phyloP scores from a whole-genome alignment of 2,797 vertebrate genomes.

The Bradypus variegatus region DNA sequence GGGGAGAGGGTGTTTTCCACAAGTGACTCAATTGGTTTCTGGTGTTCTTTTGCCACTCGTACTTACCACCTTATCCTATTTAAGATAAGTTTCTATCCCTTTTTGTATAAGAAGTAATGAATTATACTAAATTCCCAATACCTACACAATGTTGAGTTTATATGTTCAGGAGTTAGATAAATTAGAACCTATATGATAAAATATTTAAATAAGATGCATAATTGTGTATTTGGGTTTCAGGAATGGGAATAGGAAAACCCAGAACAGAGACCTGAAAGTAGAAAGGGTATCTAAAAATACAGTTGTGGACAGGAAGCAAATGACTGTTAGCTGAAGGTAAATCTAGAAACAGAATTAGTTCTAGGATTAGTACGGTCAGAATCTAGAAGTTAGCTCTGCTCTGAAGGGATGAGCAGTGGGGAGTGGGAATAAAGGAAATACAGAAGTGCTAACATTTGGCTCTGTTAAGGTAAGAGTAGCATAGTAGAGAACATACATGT shows the following conservation, averaged over 20 bases:
- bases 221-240: not conserved
- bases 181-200: not conserved
- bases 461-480: not conserved
- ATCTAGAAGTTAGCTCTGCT: not conserved
- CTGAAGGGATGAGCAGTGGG: not conserved
- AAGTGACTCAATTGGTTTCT: not conserved
- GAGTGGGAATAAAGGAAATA: not conserved
- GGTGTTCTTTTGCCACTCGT: not conserved
- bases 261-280: not conserved
- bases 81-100: not conserved
- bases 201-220: not conserved
- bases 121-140: not conserved
- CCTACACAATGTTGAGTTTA: not conserved
- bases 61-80: not conserved
- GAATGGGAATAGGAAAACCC: not conserved
- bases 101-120: not conserved
- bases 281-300: not conserved
- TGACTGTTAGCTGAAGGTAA: not conserved
- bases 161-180: not conserved
- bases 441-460: not conserved
- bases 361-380: not conserved
- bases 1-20: not conserved
- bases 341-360: not conserved
- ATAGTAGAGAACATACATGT: not conserved
- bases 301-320: not conserved